Base-by-base conservation (phyloP, 2,113 vertebrate species). In the Eubucco bourcierii region DNA sequence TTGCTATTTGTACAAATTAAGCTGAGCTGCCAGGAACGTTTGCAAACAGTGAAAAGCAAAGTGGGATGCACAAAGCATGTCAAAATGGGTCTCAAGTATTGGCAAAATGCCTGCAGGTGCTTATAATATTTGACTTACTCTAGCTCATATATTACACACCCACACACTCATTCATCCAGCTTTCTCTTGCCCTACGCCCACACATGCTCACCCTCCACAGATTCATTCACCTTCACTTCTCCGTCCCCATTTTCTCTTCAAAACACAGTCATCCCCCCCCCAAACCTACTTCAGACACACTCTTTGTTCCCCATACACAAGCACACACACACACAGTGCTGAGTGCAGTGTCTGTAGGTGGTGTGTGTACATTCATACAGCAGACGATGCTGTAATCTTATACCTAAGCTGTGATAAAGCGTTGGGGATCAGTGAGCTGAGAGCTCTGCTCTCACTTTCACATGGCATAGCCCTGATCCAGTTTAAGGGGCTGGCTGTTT, bases 1-100 rank as follows among this genome's bases (percentile, higher is more conserved):
- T 93, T 96, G 94, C 90, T 95, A 79, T 97, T 96, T 96, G 94
- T 90, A 94, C n/a, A 8, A 94, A 90, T 95, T 90, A 95, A 72
- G 58, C 91, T 89, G 87, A 85, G 81, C 91, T 94, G 90, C 93
- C 84, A 95, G 87, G 83, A 90, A 86, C 7, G 17, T 95, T 95
- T 95, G 94, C 93, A 96, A 96, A 96, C 94, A 96, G 83, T 68
- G 85, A 90, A 93, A 80, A 95, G 90, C 61, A 76, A 90, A 96
- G 74, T 89, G 90, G 90, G 91, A 92, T 95, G 79, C 88, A 95
- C 71, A 94, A 92, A 85, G 71, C 80, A 90, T 91, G 59, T 87
- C 90, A 96, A 92, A 95, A 91, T 84, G 66, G 67, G 86, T 94
- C 90, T 90, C 63, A 46, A 53, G 65, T 90, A 46, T 79, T 80